Evolutionary conservation across 2,797 vertebrate genomes (phyloP).

Genomic region (Chloroceryle inda): DNA sequence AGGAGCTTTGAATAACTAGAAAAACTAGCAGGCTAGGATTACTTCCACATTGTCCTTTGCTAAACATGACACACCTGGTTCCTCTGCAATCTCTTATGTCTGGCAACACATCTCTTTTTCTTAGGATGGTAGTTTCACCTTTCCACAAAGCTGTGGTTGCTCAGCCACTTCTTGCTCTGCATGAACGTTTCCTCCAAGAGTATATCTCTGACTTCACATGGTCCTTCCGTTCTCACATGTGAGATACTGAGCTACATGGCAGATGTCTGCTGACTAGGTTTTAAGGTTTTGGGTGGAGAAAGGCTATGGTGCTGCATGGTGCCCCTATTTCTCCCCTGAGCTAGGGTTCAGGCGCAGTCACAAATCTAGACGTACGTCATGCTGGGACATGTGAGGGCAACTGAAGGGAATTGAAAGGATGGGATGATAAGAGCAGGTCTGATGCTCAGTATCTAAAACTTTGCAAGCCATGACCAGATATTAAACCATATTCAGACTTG

Average conservation of each 20-base stretch:
- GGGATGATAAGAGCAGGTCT: neutral
- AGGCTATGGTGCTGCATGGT: neutral
- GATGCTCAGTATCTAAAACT: neutral
- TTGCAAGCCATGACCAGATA: neutral
- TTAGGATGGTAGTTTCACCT: neutral
- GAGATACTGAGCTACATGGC: neutral
- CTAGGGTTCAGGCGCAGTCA: neutral
- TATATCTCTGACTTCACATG: neutral
- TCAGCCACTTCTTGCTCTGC: neutral
- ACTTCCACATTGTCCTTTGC: neutral
- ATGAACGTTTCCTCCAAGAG: neutral
- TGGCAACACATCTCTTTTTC: neutral
- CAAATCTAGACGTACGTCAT: rapidly evolving
- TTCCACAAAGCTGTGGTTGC: neutral
- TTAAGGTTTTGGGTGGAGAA: neutral
- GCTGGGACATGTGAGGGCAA: neutral
- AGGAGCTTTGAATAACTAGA: neutral
- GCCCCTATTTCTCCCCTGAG: neutral
- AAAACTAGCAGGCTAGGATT: neutral
- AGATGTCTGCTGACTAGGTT: neutral
- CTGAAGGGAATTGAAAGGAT: neutral
- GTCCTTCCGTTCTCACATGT: neutral
- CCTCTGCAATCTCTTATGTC: neutral
- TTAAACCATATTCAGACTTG: rapidly evolving
- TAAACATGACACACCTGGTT: neutral